These are phyloP conservation scores for Oryzias sinensis DNA, from an alignment of 2,797 vertebrate species.

Conservation along the genomic window DNA sequence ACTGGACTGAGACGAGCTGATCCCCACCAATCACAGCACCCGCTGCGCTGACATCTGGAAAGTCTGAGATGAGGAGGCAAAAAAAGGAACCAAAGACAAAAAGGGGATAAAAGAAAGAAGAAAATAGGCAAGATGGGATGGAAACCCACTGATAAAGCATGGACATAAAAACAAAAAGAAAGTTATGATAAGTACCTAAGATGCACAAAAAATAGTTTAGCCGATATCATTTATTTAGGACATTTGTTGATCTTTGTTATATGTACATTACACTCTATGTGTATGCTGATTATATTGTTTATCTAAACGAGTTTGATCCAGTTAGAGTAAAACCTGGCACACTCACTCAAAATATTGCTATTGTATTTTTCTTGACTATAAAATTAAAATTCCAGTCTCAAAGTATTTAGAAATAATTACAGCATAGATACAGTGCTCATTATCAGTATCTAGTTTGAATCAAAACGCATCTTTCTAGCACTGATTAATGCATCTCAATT, in stretches of 20 bases:
- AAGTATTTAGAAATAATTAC: too few relatives aligned
- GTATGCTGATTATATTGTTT: slow-evolving; percentile 15
- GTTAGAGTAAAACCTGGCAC: slow-evolving; percentile 38
- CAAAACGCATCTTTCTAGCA: too few relatives aligned
- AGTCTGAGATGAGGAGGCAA: background rate
- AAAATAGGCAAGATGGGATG: slow-evolving; percentile 13
- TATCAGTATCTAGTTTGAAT: too few relatives aligned
- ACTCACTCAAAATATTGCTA: slow-evolving; percentile 5
- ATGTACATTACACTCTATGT: background rate
- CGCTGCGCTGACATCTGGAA: slow-evolving; percentile 60
- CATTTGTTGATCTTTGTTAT: background rate
- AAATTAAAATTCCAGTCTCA: too few relatives aligned
- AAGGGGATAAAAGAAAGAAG: slow-evolving; percentile 5
- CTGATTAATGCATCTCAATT: too few relatives aligned
- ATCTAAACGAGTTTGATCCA: slow-evolving; percentile 16
- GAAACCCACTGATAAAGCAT: slow-evolving; percentile 38
- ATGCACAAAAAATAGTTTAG: slow-evolving; percentile 34
- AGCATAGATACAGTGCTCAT: background rate
- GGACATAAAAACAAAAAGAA: slow-evolving; percentile 45
- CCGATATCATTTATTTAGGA: background rate
- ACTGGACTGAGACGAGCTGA: slow-evolving; percentile 55
- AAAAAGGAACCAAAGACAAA: background rate
- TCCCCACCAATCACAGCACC: slow-evolving; percentile 57
- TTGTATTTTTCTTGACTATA: background rate
- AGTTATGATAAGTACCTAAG: slow-evolving; percentile 43